phyloP scores from a whole-genome alignment of 2,888 invertebrate genomes.

The Ectropis crepuscularia region DNA sequence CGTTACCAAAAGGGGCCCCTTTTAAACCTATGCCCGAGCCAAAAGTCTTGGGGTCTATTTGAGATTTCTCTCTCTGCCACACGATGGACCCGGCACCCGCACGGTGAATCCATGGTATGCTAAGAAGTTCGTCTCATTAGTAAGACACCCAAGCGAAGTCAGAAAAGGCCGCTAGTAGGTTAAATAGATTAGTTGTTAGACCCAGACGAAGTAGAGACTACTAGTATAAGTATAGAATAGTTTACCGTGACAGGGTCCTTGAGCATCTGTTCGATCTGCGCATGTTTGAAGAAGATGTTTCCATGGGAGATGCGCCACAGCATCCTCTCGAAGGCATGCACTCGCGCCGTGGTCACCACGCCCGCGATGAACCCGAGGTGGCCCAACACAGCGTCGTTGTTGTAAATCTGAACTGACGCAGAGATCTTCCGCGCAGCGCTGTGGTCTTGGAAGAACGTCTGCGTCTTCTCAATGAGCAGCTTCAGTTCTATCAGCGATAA shows the following conservation, averaged over 20 bases:
- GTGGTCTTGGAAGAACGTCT: constrained; percentile 84
- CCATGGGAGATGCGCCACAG: constrained; percentile 81
- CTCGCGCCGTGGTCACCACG: constrained; percentile 72
- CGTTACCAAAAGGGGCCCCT: too few relatives aligned
- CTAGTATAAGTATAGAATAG: background rate
- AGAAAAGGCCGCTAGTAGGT: too few relatives aligned
- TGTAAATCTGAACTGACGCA: constrained; percentile 74
- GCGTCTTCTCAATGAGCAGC: constrained; percentile 75
- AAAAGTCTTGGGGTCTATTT: too few relatives aligned
- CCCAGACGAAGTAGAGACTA: too few relatives aligned
- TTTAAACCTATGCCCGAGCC: too few relatives aligned
- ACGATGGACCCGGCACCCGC: too few relatives aligned
- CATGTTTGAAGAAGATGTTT: constrained; percentile 80
- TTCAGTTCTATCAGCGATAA: constrained; percentile 73
- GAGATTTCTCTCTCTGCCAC: too few relatives aligned
- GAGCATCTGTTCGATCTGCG: constrained; percentile 74
- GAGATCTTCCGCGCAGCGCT: constrained; percentile 84
- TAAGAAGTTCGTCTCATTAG: too few relatives aligned
- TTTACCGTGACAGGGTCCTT: constrained; percentile 76
- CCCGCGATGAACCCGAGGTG: constrained; percentile 80
- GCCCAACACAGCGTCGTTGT: constrained; percentile 73
- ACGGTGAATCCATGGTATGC: too few relatives aligned
- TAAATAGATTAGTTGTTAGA: too few relatives aligned
- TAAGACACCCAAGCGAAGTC: too few relatives aligned
- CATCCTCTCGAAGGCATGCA: constrained; percentile 77